Evolutionary conservation across 1,140 invertebrate species (phyloP).

Genomic region (Lethrus apterus): DNA sequence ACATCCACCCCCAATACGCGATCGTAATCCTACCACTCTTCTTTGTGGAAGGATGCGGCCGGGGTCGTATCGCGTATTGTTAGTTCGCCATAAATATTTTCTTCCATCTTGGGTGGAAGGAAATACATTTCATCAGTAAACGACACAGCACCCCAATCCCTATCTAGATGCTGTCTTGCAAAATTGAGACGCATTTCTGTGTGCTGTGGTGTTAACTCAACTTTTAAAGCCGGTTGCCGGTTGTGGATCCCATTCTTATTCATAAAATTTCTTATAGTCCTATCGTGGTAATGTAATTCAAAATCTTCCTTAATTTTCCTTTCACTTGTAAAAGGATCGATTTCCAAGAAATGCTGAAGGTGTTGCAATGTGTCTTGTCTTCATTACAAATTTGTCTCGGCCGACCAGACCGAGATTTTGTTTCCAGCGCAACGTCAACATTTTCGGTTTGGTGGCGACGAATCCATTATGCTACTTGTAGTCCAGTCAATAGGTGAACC

Average conservation of each 20-base stretch:
- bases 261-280: background rate
- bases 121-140: slow-evolving; percentile 7
- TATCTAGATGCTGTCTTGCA: background rate
- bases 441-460: too few relatives aligned
- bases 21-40: slow-evolving; percentile 8
- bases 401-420: too few relatives aligned
- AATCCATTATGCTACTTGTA: too few relatives aligned
- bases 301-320: too few relatives aligned
- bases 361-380: too few relatives aligned
- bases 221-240: background rate
- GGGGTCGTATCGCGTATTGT: background rate
- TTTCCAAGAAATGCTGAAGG: too few relatives aligned
- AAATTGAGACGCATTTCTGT: slow-evolving; percentile 1
- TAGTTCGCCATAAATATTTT: slow-evolving; percentile 2
- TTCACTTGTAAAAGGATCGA: too few relatives aligned
- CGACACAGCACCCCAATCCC: slow-evolving; percentile 2
- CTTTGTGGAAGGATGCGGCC: background rate
- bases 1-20: slow-evolving; percentile 25
- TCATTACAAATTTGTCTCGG: too few relatives aligned
- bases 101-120: background rate
- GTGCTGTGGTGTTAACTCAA: background rate
- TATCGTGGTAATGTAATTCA: too few relatives aligned
- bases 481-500: too few relatives aligned
- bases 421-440: too few relatives aligned
- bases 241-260: background rate